Evolutionary conservation across 2,113 vertebrate species (phyloP).

Genomic region (Holacanthus passer): DNA sequence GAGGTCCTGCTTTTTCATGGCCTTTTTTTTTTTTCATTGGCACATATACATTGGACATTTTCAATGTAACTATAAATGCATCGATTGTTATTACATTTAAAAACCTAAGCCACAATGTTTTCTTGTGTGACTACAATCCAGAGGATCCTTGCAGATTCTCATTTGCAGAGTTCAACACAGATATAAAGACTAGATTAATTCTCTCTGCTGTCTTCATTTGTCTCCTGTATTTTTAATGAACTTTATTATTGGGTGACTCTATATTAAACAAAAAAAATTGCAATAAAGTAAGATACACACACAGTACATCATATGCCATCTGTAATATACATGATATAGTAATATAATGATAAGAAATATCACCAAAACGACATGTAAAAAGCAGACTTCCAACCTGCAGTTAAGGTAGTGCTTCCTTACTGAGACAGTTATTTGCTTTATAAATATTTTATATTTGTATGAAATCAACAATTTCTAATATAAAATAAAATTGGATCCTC

Average conservation of each 20-base stretch:
- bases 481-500: neutral
- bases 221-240: neutral
- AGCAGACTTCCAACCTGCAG: neutral
- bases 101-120: neutral
- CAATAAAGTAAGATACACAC: neutral
- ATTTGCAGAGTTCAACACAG: neutral
- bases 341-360: neutral
- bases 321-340: neutral
- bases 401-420: neutral
- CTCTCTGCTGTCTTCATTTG: neutral
- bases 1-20: constrained; percentile 16
- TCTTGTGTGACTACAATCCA: neutral
- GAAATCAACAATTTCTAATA: neutral
- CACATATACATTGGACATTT: constrained; percentile 27
- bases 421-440: neutral
- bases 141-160: neutral
- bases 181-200: neutral
- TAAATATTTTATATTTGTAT: neutral
- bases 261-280: neutral
- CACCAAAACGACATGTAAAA: neutral
- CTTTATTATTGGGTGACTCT: neutral
- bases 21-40: neutral
- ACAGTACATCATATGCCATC: neutral
- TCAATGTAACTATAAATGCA: neutral
- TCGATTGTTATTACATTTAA: neutral